These are phyloP conservation scores for Pegea sp. DNA, from an alignment of 23 tunicate species.

Conservation along the genomic window DNA sequence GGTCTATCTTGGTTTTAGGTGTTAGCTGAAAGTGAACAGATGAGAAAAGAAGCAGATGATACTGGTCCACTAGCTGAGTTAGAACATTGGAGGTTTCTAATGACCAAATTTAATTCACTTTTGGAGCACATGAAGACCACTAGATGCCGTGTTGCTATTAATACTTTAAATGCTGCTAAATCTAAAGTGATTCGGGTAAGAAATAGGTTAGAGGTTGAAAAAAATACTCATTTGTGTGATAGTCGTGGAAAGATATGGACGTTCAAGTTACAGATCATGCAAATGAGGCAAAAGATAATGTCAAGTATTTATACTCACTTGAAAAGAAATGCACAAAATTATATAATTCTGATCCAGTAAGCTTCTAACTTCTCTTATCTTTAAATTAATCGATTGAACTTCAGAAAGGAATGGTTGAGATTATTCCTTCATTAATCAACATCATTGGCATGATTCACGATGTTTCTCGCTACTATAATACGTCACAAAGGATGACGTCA, in stretches of 20 bases:
- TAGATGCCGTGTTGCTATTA: slow-evolving; percentile 74
- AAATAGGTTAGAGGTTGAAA: not conserved
- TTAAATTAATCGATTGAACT: not conserved
- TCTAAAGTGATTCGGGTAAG: slow-evolving; percentile 59
- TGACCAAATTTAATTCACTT: slow-evolving; percentile 94
- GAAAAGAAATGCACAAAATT: slow-evolving; percentile 79
- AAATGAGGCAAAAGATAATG: slow-evolving; percentile 98
- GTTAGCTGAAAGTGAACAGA: slow-evolving; percentile 89
- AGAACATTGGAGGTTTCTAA: slow-evolving; percentile 97
- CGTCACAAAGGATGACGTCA: slow-evolving; percentile 96
- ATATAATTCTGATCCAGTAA: slow-evolving; percentile 93
- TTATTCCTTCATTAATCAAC: slow-evolving; percentile 84
- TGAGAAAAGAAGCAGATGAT: slow-evolving; percentile 98
- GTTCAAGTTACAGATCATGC: slow-evolving; percentile 88
- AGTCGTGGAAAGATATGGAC: slow-evolving; percentile 95
- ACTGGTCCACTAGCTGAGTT: slow-evolving; percentile 98
- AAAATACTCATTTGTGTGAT: slow-evolving; percentile 1
- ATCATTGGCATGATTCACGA: slow-evolving; percentile 99
- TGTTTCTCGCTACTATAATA: slow-evolving; percentile 91
- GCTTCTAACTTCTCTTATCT: not conserved
- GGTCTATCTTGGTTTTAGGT: slow-evolving; percentile 17
- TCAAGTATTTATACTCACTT: slow-evolving; percentile 84
- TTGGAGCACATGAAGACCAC: slow-evolving; percentile 70
- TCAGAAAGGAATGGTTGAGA: slow-evolving; percentile 92
- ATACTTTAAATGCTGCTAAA: slow-evolving; percentile 73